Evolutionary conservation across 2,888 invertebrate genomes (phyloP).

Genomic region (Hyposoter dolosus): DNA sequence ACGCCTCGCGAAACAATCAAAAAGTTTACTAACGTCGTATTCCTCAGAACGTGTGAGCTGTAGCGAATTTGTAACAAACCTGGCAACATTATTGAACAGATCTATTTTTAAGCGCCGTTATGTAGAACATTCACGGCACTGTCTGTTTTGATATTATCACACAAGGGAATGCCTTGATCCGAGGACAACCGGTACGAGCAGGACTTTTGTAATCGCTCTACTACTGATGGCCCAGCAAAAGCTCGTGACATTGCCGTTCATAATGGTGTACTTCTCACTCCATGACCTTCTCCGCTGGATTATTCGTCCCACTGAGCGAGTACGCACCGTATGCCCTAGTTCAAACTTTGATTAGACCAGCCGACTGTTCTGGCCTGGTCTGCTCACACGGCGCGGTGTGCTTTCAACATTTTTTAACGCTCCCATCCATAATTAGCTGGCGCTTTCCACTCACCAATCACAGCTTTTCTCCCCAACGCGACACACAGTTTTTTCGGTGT

Average conservation of each 20-base stretch:
- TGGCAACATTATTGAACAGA: not conserved
- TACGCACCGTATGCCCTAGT: constrained; percentile 61
- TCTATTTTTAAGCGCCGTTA: constrained; percentile 28
- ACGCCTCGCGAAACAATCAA: not conserved
- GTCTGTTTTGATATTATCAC: constrained; percentile 25
- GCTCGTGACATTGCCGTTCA: constrained; percentile 23
- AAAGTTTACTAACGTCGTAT: not conserved
- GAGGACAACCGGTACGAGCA: constrained; percentile 29
- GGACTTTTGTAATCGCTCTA: constrained; percentile 15
- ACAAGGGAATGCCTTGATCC: constrained; percentile 8
- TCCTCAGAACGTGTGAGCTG: not conserved
- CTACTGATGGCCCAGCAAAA: constrained; percentile 23
- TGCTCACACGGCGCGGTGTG: not conserved
- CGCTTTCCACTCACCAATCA: constrained; percentile 14
- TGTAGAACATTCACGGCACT: not conserved
- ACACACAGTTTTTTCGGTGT: not conserved
- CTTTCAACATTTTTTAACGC: not conserved
- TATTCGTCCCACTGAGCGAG: constrained; percentile 60
- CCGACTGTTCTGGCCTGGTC: constrained; percentile 27
- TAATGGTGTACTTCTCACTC: constrained; percentile 33
- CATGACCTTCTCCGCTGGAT: constrained; percentile 62
- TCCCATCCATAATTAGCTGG: not conserved
- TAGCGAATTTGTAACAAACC: not conserved
- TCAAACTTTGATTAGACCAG: constrained; percentile 60
- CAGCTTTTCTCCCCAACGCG: constrained; percentile 9